Evolutionary conservation across 2,113 vertebrate genomes (phyloP).

Genomic region (Seriola dumerili): DNA sequence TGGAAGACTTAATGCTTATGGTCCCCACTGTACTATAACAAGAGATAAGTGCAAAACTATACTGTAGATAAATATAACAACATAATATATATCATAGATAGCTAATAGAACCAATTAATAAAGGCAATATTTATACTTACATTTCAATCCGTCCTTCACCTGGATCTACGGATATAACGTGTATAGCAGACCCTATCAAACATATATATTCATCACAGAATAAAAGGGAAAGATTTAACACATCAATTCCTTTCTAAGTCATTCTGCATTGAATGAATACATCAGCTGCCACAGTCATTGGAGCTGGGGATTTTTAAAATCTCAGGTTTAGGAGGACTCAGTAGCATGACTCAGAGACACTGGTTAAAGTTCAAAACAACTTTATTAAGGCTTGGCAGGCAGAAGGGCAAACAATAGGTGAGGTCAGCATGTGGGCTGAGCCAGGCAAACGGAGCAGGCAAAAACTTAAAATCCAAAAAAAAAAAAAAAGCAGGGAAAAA

Average conservation of each 20-base stretch:
- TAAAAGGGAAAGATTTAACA: not conserved
- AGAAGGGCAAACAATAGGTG: not conserved
- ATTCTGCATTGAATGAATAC: too few species aligned
- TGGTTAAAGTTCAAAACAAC: not conserved
- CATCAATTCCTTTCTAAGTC: not conserved
- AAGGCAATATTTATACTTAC: not conserved
- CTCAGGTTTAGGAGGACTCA: not conserved
- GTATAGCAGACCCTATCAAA: not conserved
- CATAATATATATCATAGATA: not conserved
- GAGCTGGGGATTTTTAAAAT: too few species aligned
- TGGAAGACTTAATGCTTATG: too few species aligned
- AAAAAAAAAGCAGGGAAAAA: too few species aligned
- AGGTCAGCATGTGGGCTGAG: too few species aligned
- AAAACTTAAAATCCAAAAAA: not conserved
- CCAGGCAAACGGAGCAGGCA: not conserved
- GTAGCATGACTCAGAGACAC: slow-evolving; percentile 6
- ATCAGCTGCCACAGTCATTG: too few species aligned
- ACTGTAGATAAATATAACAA: not conserved
- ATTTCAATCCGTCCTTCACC: not conserved
- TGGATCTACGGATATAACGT: too few species aligned
- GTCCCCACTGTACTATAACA: too few species aligned
- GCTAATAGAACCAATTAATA: not conserved
- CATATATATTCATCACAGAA: not conserved
- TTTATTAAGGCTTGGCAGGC: slow-evolving; percentile 1
- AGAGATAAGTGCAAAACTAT: too few species aligned